A percentile compares a stretch with the other conserved stretches of the same genome.
Evolutionary conservation across 2,113 vertebrate species (phyloP).

Genomic region (Chloebia gouldiae): DNA sequence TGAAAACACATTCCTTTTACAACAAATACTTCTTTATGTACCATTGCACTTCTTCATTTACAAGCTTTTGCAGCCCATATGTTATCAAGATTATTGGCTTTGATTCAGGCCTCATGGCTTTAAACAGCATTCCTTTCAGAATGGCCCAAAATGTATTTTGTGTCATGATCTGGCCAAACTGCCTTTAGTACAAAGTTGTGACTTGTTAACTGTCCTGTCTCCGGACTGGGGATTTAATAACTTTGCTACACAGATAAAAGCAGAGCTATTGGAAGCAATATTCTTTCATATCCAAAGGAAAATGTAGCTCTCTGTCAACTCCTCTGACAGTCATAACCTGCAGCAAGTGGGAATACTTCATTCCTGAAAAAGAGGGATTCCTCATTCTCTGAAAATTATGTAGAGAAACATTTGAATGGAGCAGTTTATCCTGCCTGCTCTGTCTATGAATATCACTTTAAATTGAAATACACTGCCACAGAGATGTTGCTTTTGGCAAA

Average conservation of each 20-base stretch:
- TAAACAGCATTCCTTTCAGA: background rate
- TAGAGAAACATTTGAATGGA: background rate
- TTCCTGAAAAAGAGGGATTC: background rate
- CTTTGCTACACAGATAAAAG: background rate
- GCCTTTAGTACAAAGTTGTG: background rate
- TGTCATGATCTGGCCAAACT: background rate
- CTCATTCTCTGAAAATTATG: background rate
- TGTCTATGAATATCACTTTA: background rate
- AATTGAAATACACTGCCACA: background rate
- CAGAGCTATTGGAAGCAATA: background rate
- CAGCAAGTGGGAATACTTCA: background rate
- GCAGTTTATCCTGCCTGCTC: background rate
- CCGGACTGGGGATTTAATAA: background rate
- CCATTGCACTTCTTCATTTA: background rate
- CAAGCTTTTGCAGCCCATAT: background rate
- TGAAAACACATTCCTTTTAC: background rate
- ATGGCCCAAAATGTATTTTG: background rate
- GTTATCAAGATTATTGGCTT: background rate
- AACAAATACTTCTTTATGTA: background rate
- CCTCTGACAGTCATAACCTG: fast-evolving
- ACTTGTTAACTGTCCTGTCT: background rate
- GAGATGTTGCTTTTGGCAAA: background rate
- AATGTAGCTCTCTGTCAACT: background rate
- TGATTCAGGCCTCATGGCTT: background rate
- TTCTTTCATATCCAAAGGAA: background rate